Evolutionary conservation across 2,888 invertebrate genomes (phyloP).

Genomic region (Hipparchia semele): DNA sequence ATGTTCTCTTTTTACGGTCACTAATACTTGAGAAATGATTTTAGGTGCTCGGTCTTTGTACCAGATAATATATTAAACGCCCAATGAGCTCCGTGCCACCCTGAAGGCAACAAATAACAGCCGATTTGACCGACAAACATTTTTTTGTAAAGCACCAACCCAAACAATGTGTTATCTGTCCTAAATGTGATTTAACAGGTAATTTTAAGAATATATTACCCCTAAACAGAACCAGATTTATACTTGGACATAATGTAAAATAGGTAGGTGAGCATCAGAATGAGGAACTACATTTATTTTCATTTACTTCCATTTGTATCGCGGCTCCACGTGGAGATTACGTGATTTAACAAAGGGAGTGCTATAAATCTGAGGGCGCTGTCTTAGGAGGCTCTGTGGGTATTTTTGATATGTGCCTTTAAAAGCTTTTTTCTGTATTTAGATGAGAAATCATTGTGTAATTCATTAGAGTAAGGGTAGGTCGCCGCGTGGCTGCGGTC

Average conservation of each 20-base stretch:
- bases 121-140: constrained; percentile 71
- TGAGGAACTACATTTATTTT: constrained; percentile 83
- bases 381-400: constrained; percentile 83
- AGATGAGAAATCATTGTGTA: constrained; percentile 83
- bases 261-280: constrained; percentile 74
- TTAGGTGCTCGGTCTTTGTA: constrained; percentile 48
- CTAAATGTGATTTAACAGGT: constrained; percentile 82
- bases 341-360: constrained; percentile 82
- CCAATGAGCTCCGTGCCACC: constrained; percentile 74
- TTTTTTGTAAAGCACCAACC: constrained; percentile 70
- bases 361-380: constrained; percentile 79
- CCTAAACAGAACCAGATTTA: constrained; percentile 76
- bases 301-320: constrained; percentile 82
- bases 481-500: constrained; percentile 68
- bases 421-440: constrained; percentile 84
- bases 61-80: constrained; percentile 64
- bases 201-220: constrained; percentile 80
- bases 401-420: constrained; percentile 84
- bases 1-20: constrained; percentile 24
- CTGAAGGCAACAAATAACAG: constrained; percentile 74
- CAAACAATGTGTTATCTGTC: constrained; percentile 79
- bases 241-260: constrained; percentile 72
- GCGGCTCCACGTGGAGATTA: constrained; percentile 82
- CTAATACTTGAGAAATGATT: constrained; percentile 22
- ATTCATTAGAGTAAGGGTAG: constrained; percentile 80